Conservation (phyloP, 2,113 vertebrate genomes). For the Gymnocephalus cernua region DNA sequence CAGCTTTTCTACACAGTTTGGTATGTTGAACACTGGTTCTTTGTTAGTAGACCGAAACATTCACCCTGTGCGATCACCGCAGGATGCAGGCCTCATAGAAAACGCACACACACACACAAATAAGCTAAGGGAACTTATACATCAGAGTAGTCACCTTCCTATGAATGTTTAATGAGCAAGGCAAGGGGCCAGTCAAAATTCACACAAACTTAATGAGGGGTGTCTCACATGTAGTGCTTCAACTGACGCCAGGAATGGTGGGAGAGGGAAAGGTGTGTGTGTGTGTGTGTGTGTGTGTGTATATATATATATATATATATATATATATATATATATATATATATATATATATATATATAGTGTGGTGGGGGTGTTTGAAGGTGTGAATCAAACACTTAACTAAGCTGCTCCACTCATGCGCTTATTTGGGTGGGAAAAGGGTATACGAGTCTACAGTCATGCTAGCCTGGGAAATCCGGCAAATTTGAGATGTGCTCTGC, state of each 20-base stretch:
- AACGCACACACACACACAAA: slow-evolving; percentile 34
- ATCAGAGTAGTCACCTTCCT: slow-evolving; percentile 54
- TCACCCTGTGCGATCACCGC: slow-evolving; percentile 54
- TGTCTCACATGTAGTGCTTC: slow-evolving; percentile 67
- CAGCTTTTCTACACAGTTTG: slow-evolving; percentile 11
- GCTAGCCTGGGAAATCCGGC: too few species aligned
- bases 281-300: slow-evolving; percentile 5
- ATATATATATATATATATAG: too few species aligned
- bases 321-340: too few species aligned
- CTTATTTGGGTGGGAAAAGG: too few species aligned
- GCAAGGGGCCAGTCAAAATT: slow-evolving; percentile 57
- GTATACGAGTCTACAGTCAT: too few species aligned
- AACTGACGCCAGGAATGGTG: slow-evolving; percentile 57
- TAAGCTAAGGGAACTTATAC: slow-evolving; percentile 47
- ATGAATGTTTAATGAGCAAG: slow-evolving; percentile 67
- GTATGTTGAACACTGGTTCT: slow-evolving; percentile 61
- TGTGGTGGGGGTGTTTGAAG: slow-evolving; percentile 32
- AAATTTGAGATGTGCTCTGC: too few species aligned
- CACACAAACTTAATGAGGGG: slow-evolving; percentile 70
- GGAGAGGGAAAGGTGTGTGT: slow-evolving; percentile 43
- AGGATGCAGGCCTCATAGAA: slow-evolving; percentile 52
- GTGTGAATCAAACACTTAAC: slow-evolving; percentile 66
- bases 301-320: too few species aligned
- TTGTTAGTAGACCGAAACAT: slow-evolving; percentile 62
- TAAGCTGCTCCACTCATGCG: slow-evolving; percentile 43